A percentile compares a stretch with the other conserved stretches of the same genome.
These are phyloP conservation scores for Xiphydria camelus DNA, from an alignment of 2,888 invertebrate genomes.

Conservation along the genomic window DNA sequence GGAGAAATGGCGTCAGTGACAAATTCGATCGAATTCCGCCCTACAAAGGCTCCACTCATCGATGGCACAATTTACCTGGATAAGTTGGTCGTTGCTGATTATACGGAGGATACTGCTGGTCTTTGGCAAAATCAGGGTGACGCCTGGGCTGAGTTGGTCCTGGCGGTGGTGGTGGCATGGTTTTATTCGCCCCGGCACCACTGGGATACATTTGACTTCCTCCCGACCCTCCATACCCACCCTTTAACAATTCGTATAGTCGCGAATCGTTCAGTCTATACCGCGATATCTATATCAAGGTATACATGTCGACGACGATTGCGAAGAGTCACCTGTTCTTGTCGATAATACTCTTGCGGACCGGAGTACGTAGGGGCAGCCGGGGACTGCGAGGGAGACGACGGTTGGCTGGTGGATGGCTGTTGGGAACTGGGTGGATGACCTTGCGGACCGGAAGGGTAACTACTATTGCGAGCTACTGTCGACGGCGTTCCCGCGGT, in stretches of 20 bases:
- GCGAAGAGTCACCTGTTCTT: constrained; percentile 63
- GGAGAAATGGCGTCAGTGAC: too few species aligned
- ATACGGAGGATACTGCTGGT: constrained; percentile 70
- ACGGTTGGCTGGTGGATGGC: constrained; percentile 76
- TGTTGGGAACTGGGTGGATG: constrained; percentile 62
- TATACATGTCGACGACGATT: too few species aligned
- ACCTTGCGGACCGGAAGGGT: constrained; percentile 63
- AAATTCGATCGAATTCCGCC: too few species aligned
- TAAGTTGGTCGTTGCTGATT: constrained; percentile 69
- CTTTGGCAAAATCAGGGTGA: constrained; percentile 83
- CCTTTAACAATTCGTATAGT: constrained; percentile 25
- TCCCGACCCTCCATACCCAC: constrained; percentile 48
- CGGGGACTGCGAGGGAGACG: constrained; percentile 75
- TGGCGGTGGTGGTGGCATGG: constrained; percentile 68
- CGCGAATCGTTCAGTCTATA: too few species aligned
- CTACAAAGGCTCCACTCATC: neutral
- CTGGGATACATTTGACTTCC: constrained; percentile 59
- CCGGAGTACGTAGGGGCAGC: constrained; percentile 59
- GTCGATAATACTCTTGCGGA: constrained; percentile 60
- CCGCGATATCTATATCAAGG: too few species aligned
- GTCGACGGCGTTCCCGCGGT: constrained; percentile 45
- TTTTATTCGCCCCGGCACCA: constrained; percentile 60
- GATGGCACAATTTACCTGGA: constrained; percentile 60
- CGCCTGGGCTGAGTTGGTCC: constrained; percentile 67
- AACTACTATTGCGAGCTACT: constrained; percentile 56